phyloP scores from a whole-genome alignment of 2,797 vertebrate genomes.

The Epinephelus awoara region DNA sequence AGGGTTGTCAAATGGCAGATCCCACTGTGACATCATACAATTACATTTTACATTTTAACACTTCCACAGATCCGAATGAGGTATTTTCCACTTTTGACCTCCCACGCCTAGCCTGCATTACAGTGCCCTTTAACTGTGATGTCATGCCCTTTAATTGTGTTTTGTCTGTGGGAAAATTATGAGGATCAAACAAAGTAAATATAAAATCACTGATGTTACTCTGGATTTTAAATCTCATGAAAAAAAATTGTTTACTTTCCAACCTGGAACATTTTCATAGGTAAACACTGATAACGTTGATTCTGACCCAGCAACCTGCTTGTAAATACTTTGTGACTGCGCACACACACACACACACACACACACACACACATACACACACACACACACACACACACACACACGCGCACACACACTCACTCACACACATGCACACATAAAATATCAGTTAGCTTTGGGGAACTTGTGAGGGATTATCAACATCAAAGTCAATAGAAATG shows the following conservation, averaged over 20 bases:
- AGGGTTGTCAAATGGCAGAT: too few relatives aligned
- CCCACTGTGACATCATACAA: neutral
- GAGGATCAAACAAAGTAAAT: conserved; percentile 61
- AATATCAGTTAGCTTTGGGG: conserved; percentile 89
- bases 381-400: conserved; percentile 34
- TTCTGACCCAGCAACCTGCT: conserved; percentile 66
- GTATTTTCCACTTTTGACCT: conserved; percentile 25
- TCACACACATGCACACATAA: conserved; percentile 52
- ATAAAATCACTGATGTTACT: conserved; percentile 56
- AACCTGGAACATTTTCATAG: conserved; percentile 66
- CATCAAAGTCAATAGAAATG: conserved; percentile 99
- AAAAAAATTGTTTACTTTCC: conserved; percentile 52
- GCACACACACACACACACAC: neutral
- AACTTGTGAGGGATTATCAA: conserved; percentile 97
- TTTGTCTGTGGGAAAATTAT: conserved; percentile 45
- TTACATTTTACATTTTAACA: neutral
- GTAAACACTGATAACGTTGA: conserved; percentile 70
- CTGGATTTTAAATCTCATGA: conserved; percentile 30
- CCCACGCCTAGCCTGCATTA: conserved; percentile 17
- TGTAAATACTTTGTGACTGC: conserved; percentile 29
- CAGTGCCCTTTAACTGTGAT: conserved; percentile 48
- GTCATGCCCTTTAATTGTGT: conserved; percentile 37
- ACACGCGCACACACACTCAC: conserved; percentile 29
- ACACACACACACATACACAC: conserved; percentile 41
- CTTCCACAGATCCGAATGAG: conserved; percentile 16